A percentile compares a stretch with the other conserved stretches of the same genome.
These are phyloP conservation scores for Pseudolycoriella hygida DNA, from an alignment of 2,888 invertebrate genomes.

Conservation along the genomic window DNA sequence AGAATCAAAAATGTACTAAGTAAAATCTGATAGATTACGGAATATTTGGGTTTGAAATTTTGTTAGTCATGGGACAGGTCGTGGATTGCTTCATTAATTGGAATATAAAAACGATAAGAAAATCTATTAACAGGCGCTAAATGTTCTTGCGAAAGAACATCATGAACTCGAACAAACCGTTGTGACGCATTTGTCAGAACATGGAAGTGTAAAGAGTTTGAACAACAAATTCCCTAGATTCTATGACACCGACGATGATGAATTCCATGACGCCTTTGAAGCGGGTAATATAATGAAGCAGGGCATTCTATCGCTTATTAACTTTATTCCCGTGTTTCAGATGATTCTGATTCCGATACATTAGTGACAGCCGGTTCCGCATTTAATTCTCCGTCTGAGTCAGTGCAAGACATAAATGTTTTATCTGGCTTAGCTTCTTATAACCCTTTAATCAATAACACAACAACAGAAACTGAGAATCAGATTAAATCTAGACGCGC, in stretches of 20 bases:
- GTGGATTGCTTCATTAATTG: too few relatives aligned
- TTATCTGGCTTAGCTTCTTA: slow-evolving; percentile 10
- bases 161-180: slow-evolving; percentile 48
- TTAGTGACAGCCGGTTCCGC: slow-evolving; percentile 21
- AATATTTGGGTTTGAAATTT: too few relatives aligned
- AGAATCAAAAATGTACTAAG: too few relatives aligned
- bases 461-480: not conserved
- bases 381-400: slow-evolving; percentile 13
- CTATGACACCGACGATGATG: slow-evolving; percentile 25
- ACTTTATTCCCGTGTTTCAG: slow-evolving; percentile 16
- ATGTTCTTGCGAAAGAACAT: slow-evolving; percentile 46
- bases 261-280: slow-evolving; percentile 26
- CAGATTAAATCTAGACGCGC: slow-evolving; percentile 8
- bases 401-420: slow-evolving; percentile 11
- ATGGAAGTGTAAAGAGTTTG: slow-evolving; percentile 10
- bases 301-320: not conserved
- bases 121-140: slow-evolving; percentile 33
- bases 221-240: slow-evolving; percentile 19
- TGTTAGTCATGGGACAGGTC: too few relatives aligned
- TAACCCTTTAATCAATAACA: slow-evolving; percentile 4
- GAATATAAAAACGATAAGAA: too few relatives aligned
- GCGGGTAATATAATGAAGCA: slow-evolving; percentile 16
- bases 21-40: too few relatives aligned
- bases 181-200: slow-evolving; percentile 34
- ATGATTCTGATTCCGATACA: slow-evolving; percentile 32